Evolutionary conservation across 2,888 invertebrate species (phyloP), one percentile per base, ranked within the genome.

Genomic region (Hesperia comma): DNA sequence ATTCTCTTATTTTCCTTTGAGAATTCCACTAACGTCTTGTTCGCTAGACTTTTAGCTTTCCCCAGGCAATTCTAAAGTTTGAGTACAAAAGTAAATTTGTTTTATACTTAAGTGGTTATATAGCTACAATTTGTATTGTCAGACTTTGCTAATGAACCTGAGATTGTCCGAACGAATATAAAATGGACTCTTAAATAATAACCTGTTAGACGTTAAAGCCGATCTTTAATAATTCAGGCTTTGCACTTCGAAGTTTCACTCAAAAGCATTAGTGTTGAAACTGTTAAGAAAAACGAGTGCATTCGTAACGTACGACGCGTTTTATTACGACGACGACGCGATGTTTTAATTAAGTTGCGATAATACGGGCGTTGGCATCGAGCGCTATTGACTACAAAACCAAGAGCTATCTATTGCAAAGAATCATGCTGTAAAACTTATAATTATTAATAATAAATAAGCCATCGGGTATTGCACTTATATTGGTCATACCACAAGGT

Each of bases 191-290:
- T 46, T 46, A 17, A 46, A 46, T 46, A 46, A 46, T 46, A 17
- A 17, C 7, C 43, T 17, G 15, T 46, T 15, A 51, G 21, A 21
- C 19, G 12, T 21, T 5, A 21, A 51, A 19, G 19, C 43, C 7
- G 43, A 26, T 41, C 8, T 61, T 53, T 41, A 53, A 61, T 61
- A 61, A 61, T 40, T 61, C 53, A 54, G 26, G 32, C 61, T 61
- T 21, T 54, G 26, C n/a, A 17, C 14, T 26, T 40, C n/a, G 51
- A 54, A 61, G 41, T 26, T 53, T 40, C 21, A 14, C 51, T 53
- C 40, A 61, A 53, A 61, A 53, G 61, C 53, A 21, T 41, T 54
- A 54, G 41, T 26, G 41, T 15, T 54, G 26, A 61, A 61, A 17
- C 15, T 19, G 41, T 51, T 54, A 21, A 41, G 19, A 41, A 26